phyloP scores from a whole-genome alignment of 1,140 invertebrate genomes.

The Chlorops oryzae region DNA sequence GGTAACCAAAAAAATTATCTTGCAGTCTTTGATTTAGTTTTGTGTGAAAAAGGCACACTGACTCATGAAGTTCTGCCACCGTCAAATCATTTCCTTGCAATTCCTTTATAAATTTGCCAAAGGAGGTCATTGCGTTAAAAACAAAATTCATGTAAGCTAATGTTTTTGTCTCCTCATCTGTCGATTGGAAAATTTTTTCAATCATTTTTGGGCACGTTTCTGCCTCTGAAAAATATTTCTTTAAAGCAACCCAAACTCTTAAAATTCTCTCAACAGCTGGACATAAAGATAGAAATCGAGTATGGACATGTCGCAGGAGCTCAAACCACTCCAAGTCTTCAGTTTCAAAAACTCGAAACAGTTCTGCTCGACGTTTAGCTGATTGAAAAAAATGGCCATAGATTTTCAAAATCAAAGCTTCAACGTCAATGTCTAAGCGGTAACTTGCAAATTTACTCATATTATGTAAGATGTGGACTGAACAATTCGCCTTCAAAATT shows the following conservation, averaged over 20 bases:
- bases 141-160: constrained; percentile 13
- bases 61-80: constrained; percentile 11
- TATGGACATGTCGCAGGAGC: constrained; percentile 7
- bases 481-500: constrained; percentile 14
- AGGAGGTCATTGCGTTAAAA: constrained; percentile 9
- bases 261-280: constrained; percentile 9
- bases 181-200: too few relatives aligned
- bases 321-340: too few relatives aligned
- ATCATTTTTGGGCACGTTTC: constrained; percentile 3
- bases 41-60: constrained; percentile 12
- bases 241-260: constrained; percentile 10
- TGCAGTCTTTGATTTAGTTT: constrained; percentile 9
- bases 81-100: too few relatives aligned
- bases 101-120: constrained; percentile 12
- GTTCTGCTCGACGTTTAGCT: too few relatives aligned
- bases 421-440: constrained; percentile 11
- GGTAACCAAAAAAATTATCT: not conserved
- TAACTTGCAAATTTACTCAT: constrained; percentile 14
- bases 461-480: constrained; percentile 12
- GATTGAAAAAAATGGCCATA: too few relatives aligned
- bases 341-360: too few relatives aligned
- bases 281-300: constrained; percentile 9
- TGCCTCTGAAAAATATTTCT: too few relatives aligned
- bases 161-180: too few relatives aligned
- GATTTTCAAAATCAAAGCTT: constrained; percentile 13